Conservation (phyloP, 1,140 invertebrate genomes). For the Macrobrachium rosenbergii region DNA sequence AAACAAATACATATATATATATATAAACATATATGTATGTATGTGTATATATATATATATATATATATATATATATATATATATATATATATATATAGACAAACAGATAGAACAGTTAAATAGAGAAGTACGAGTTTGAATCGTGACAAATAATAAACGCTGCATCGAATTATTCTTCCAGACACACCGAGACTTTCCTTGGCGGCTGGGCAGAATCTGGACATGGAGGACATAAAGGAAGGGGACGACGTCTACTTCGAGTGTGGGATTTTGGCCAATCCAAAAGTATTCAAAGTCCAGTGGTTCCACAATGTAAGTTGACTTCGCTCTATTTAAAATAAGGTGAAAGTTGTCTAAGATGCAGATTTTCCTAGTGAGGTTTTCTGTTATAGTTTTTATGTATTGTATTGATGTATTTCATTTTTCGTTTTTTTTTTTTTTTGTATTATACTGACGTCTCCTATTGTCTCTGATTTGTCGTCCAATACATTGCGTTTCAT, state of each 20-base stretch:
- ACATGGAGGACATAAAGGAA: slow-evolving; percentile 46
- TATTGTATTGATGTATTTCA: not conserved
- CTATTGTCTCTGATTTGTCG: too few relatives aligned
- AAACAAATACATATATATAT: not conserved
- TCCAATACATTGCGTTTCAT: too few relatives aligned
- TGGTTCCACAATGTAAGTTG: slow-evolving; percentile 46
- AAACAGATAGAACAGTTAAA: too few relatives aligned
- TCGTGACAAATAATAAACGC: not conserved
- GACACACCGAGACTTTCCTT: slow-evolving; percentile 37
- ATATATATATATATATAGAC: slow-evolving; percentile 28
- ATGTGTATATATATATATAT: slow-evolving; percentile 3
- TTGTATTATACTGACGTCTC: too few relatives aligned
- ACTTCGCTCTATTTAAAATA: too few relatives aligned
- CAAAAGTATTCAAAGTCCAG: slow-evolving; percentile 36
- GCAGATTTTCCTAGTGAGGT: too few relatives aligned
- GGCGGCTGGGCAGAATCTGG: slow-evolving; percentile 37
- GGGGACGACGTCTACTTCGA: slow-evolving; percentile 47
- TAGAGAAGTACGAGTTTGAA: too few relatives aligned
- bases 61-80: slow-evolving; percentile 12
- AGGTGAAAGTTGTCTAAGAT: too few relatives aligned
- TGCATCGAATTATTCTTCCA: not conserved
- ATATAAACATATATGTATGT: not conserved
- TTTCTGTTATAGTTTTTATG: not conserved
- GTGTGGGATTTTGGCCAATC: slow-evolving; percentile 42
- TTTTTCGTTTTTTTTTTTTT: too few relatives aligned